These are phyloP conservation scores for Tipula vernalis DNA, from an alignment of 2,888 invertebrate species.

Conservation along the genomic window DNA sequence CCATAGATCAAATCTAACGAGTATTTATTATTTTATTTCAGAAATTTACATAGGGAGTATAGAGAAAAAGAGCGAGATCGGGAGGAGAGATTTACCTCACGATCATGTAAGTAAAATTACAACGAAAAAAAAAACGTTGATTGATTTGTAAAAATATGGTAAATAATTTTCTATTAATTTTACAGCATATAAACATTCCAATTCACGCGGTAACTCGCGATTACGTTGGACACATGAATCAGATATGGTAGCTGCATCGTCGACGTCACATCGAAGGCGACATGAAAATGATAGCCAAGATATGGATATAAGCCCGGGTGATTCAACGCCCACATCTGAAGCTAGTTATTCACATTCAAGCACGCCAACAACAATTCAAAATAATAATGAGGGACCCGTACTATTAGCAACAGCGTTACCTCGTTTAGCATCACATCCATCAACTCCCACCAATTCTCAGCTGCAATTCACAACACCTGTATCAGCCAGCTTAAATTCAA, in stretches of 20 bases:
- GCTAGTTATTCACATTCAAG: slow-evolving; percentile 46
- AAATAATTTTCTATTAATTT: slow-evolving; percentile 10
- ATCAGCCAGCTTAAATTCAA: slow-evolving; percentile 19
- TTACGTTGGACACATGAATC: slow-evolving; percentile 36
- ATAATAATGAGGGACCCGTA: slow-evolving; percentile 33
- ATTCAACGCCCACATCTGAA: slow-evolving; percentile 78
- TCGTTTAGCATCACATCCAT: slow-evolving; percentile 36
- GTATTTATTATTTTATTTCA: background rate
- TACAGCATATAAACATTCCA: slow-evolving; percentile 63
- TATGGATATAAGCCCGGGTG: slow-evolving; percentile 89
- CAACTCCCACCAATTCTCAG: slow-evolving; percentile 22
- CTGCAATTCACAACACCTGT: slow-evolving; percentile 24
- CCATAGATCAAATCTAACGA: too few species aligned
- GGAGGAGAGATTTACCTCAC: slow-evolving; percentile 33
- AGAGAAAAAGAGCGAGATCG: slow-evolving; percentile 38
- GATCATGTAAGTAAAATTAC: slow-evolving; percentile 28
- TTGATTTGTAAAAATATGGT: slow-evolving; percentile 42
- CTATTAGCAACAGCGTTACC: slow-evolving; percentile 44
- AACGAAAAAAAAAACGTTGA: slow-evolving; percentile 15
- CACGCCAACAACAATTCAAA: slow-evolving; percentile 29
- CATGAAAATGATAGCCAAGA: slow-evolving; percentile 54
- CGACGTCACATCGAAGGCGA: slow-evolving; percentile 27
- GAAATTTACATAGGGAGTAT: slow-evolving; percentile 31
- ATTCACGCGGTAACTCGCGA: slow-evolving; percentile 43
- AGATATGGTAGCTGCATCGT: slow-evolving; percentile 27